Percentiles rank a stretch among this genome's conserved stretches.
Conservation (phyloP, 2,797 vertebrate species). For the Mycteria americana region DNA sequence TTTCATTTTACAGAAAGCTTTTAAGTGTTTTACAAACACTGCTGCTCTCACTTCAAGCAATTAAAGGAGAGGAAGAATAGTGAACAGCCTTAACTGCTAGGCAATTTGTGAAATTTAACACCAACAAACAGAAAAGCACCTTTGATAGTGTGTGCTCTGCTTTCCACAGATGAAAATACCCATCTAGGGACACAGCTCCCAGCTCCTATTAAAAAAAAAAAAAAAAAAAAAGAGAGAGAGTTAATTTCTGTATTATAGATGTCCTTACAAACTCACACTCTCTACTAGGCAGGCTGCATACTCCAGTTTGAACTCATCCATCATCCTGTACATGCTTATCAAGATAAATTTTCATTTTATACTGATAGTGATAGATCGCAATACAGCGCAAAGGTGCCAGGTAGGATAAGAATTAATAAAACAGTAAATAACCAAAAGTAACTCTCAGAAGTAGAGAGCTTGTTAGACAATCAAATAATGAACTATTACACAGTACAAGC, state of each 20-base stretch:
- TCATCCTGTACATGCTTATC: neutral
- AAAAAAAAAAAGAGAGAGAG: neutral
- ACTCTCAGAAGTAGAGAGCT: neutral
- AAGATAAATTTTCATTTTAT: neutral
- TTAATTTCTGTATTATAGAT: neutral
- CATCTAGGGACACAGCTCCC: slow-evolving; percentile 95
- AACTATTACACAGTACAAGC: neutral
- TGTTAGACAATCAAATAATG: neutral
- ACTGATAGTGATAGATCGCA: neutral
- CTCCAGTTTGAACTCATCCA: neutral
- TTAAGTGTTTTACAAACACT: neutral
- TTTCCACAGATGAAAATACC: slow-evolving; percentile 99
- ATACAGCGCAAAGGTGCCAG: neutral
- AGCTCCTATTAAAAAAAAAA: slow-evolving; percentile 82
- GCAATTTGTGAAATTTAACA: neutral
- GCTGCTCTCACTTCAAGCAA: neutral
- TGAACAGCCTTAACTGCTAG: neutral
- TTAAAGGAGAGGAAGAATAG: neutral
- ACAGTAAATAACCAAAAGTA: neutral
- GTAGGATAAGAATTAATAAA: neutral
- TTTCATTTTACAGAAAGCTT: neutral
- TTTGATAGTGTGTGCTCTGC: slow-evolving; percentile 91
- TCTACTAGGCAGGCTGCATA: neutral
- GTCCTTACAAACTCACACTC: neutral
- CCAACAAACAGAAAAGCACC: slow-evolving; percentile 72